Evolutionary conservation across 2,888 invertebrate species (phyloP), one percentile per base, ranked within the genome.

Genomic region (Podotricha telesiphe): DNA sequence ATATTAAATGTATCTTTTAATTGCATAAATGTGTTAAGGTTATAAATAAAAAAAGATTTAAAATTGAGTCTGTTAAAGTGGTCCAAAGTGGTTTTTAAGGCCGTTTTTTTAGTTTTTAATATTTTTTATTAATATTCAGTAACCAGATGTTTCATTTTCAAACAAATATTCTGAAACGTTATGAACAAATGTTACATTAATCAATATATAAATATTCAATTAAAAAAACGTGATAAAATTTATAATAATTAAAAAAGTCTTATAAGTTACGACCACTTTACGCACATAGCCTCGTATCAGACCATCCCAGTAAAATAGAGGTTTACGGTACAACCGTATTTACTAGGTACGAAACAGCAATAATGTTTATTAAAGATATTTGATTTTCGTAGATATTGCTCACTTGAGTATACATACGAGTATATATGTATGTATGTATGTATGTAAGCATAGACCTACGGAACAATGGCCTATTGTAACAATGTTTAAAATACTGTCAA

Each of bases 351-450:
- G 73, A 72, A 73, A 73, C 75, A 77, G 77, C 78, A 76, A 77
- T 77, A 78, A 78, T 75, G 65, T 72, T 75, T 75, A 77, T 71
- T 76, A 69, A 72, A 75, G 70, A 45, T 40, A 45, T 45, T 59
- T 22, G 22, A 45, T 70, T 72, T 75, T 72, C 71, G 71, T 69
- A 74, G 75, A 74, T 74, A 75, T 76, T 78, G 77, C 78, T 79
- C 79, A 76, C 68, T 67, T 62, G 65, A 68, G 72, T 75, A 71
- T 20, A 20, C 42, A 42, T 42, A n/a, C n/a, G n/a, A n/a, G n/a
- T n/a, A n/a, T n/a, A n/a, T n/a, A 13, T 42, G 7, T 42, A 17
- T 34, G 2, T 48, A 17, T 28, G n/a, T 28, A 28, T 55, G 66
- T 75, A 74, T 76, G 75, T 74, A 74, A 73, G 75, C 76, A 59